Evolutionary conservation across 2,888 invertebrate species (phyloP).

Genomic region (Acleris laterana): DNA sequence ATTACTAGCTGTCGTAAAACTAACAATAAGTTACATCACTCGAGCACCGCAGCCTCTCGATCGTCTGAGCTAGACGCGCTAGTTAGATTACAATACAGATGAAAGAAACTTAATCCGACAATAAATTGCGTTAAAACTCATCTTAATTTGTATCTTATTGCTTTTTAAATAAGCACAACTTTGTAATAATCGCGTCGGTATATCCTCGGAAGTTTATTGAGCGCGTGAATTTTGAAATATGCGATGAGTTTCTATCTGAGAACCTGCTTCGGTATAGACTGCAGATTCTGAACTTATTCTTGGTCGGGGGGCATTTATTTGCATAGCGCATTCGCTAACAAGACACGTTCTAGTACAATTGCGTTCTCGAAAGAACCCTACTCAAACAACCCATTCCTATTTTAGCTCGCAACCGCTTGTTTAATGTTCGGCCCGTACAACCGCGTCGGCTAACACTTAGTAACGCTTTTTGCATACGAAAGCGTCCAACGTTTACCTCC

Average conservation of each 20-base stretch:
- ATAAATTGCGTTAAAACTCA: neutral
- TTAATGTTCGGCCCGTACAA: constrained; percentile 83
- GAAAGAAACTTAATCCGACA: neutral
- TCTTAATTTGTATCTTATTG: neutral
- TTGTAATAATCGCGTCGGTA: neutral
- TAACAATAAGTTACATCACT: constrained; percentile 12
- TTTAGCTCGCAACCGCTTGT: constrained; percentile 80
- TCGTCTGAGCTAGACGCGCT: neutral
- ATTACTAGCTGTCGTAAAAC: constrained; percentile 25
- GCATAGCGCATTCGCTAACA: constrained; percentile 82
- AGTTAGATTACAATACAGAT: neutral
- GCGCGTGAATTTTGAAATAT: constrained; percentile 26
- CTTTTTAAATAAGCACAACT: neutral
- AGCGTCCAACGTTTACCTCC: constrained; percentile 72
- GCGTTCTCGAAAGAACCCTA: constrained; percentile 83
- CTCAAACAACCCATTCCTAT: constrained; percentile 84
- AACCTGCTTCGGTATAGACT: constrained; percentile 18
- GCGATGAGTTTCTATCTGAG: constrained; percentile 18
- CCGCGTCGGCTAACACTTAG: constrained; percentile 80
- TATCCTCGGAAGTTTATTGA: constrained; percentile 5
- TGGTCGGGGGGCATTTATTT: constrained; percentile 64
- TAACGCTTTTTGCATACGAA: constrained; percentile 84
- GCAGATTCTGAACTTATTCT: constrained; percentile 31
- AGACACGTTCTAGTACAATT: constrained; percentile 83
- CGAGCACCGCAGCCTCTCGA: neutral